These are phyloP conservation scores for Tamias sibiricus DNA, from an alignment of 2,113 vertebrate species.

Conservation along the genomic window DNA sequence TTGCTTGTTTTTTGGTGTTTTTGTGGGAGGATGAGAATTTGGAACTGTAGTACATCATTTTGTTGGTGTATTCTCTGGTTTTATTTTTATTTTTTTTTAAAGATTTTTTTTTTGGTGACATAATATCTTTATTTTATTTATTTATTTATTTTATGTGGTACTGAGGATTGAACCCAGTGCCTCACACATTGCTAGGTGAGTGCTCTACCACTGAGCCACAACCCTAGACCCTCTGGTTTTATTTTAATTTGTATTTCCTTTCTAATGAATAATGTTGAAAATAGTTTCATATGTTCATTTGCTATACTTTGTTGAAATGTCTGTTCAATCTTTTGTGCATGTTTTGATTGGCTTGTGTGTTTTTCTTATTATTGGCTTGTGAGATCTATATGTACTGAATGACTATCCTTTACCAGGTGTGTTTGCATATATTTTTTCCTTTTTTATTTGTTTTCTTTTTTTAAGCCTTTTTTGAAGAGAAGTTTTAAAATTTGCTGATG, in stretches of 20 bases:
- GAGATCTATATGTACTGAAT: background rate
- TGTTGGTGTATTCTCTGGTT: background rate
- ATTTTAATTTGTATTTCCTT: constrained; percentile 8
- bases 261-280: background rate
- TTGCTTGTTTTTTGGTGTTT: too few relatives aligned
- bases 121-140: too few relatives aligned
- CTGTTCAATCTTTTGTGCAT: background rate
- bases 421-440: background rate
- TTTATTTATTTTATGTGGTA: too few relatives aligned
- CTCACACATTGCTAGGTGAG: too few relatives aligned
- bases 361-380: background rate
- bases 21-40: too few relatives aligned
- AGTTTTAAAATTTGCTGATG: constrained; percentile 10
- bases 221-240: background rate
- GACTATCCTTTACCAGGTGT: background rate
- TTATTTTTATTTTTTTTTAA: background rate
- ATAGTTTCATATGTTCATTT: background rate
- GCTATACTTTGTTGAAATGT: background rate
- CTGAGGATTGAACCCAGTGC: too few relatives aligned
- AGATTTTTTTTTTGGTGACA: too few relatives aligned
- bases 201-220: too few relatives aligned
- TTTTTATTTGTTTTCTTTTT: constrained; percentile 1
- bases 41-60: background rate
- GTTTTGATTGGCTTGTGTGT: background rate
- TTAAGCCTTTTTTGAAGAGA: background rate